phyloP scores from a whole-genome alignment of 2,113 vertebrate species.

The Phrynosoma blainvillii region DNA sequence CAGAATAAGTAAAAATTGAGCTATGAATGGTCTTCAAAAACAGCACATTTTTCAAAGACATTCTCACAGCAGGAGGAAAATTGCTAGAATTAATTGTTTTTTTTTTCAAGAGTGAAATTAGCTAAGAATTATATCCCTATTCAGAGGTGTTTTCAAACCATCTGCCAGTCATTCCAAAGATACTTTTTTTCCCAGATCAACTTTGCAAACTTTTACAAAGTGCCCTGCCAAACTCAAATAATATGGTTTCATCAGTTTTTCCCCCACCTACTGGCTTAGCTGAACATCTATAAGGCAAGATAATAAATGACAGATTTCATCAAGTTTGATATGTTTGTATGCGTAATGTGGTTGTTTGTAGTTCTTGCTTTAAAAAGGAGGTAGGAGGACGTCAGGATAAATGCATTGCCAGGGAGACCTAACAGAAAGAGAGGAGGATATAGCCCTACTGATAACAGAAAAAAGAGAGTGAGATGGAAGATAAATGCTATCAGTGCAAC shows the following conservation, averaged over 20 bases:
- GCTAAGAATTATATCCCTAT: no score
- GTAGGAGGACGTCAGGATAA: neutral
- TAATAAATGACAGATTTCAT: neutral
- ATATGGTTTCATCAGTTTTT: neutral
- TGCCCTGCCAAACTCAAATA: neutral
- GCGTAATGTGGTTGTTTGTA: neutral
- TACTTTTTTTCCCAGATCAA: neutral
- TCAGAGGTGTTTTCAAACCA: neutral
- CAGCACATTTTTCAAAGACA: no score
- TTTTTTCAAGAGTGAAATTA: no score
- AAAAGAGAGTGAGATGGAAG: neutral
- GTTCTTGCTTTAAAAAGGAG: neutral
- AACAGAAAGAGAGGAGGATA: constrained; percentile 1
- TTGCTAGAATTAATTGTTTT: no score
- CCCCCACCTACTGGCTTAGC: neutral
- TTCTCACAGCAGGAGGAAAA: no score
- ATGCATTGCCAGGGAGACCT: neutral
- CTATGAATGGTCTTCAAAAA: no score
- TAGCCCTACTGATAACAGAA: constrained; percentile 14
- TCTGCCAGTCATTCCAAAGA: neutral
- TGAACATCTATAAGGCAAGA: neutral
- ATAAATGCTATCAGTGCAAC: neutral
- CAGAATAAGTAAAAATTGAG: no score
- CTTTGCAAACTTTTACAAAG: neutral
- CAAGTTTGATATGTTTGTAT: neutral